Evolutionary conservation across 2,797 vertebrate species (phyloP).

Genomic region (Artibeus jamaicensis): DNA sequence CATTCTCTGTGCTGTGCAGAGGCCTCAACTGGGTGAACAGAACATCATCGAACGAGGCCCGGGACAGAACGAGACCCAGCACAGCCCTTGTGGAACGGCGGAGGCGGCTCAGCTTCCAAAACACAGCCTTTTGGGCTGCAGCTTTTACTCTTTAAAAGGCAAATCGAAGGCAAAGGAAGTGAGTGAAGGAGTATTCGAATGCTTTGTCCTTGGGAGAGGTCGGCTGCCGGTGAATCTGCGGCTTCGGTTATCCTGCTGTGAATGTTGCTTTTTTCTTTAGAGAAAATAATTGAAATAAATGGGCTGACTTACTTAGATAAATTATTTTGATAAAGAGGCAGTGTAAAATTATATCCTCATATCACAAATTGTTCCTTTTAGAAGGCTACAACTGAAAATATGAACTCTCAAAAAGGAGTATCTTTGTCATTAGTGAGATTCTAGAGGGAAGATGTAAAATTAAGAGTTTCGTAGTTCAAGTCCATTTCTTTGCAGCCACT

Average conservation of each 20-base stretch:
- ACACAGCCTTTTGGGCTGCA: background rate
- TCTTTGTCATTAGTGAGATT: background rate
- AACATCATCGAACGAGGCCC: background rate
- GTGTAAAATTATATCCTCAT: background rate
- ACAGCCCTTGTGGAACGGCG: fast-evolving
- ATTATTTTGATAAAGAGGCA: background rate
- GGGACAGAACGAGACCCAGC: no score
- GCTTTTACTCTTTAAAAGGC: background rate
- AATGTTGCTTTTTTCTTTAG: background rate
- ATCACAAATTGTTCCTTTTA: background rate
- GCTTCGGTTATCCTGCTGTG: background rate
- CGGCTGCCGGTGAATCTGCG: background rate
- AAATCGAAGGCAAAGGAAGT: background rate
- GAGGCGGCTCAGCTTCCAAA: background rate
- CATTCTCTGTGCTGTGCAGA: background rate
- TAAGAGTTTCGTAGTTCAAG: background rate
- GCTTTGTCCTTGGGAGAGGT: background rate
- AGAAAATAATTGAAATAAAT: background rate
- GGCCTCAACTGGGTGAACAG: background rate
- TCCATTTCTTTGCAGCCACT: background rate
- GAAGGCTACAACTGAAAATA: background rate
- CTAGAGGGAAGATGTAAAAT: background rate
- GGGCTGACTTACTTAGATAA: background rate
- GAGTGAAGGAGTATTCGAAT: background rate
- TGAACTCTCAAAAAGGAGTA: background rate